phyloP scores from a whole-genome alignment of 2,113 vertebrate species.

The Callorhinus ursinus region DNA sequence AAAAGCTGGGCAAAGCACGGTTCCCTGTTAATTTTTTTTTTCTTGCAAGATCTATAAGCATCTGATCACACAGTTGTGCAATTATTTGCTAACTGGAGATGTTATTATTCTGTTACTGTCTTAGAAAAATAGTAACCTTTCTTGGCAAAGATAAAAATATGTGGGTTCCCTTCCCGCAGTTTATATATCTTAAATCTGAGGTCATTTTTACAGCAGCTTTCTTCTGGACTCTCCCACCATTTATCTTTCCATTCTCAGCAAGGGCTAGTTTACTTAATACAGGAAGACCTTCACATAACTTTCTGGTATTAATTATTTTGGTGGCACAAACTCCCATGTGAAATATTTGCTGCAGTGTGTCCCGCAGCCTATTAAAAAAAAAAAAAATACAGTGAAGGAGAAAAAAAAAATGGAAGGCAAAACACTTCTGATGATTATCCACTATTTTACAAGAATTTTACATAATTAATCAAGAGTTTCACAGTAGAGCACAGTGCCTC shows the following conservation, averaged over 20 bases:
- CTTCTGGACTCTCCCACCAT: constrained; percentile 76
- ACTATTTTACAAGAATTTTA: constrained; percentile 67
- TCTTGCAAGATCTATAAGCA: constrained; percentile 82
- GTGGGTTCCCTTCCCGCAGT: constrained; percentile 77
- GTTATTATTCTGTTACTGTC: constrained; percentile 82
- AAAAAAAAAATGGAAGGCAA: constrained; percentile 37
- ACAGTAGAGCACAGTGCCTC: not conserved
- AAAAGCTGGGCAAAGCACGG: constrained; percentile 81
- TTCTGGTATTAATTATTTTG: constrained; percentile 86
- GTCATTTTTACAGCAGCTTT: constrained; percentile 83
- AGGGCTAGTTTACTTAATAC: constrained; percentile 84
- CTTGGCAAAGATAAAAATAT: constrained; percentile 82
- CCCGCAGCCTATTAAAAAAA: constrained; percentile 73
- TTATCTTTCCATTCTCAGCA: constrained; percentile 84
- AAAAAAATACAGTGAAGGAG: not conserved
- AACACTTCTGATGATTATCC: constrained; percentile 65
- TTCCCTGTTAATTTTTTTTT: constrained; percentile 81
- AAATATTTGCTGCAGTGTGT: constrained; percentile 83
- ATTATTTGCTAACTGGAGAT: constrained; percentile 86
- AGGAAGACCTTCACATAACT: constrained; percentile 87
- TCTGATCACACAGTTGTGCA: constrained; percentile 74
- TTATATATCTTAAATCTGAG: constrained; percentile 82
- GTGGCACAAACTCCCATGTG: constrained; percentile 81
- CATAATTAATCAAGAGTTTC: constrained; percentile 73
- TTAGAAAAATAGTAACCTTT: constrained; percentile 83